Evolutionary conservation across 2,797 vertebrate genomes (phyloP), one percentile per base, ranked within the genome.

Genomic region (Chloroceryle amazona): DNA sequence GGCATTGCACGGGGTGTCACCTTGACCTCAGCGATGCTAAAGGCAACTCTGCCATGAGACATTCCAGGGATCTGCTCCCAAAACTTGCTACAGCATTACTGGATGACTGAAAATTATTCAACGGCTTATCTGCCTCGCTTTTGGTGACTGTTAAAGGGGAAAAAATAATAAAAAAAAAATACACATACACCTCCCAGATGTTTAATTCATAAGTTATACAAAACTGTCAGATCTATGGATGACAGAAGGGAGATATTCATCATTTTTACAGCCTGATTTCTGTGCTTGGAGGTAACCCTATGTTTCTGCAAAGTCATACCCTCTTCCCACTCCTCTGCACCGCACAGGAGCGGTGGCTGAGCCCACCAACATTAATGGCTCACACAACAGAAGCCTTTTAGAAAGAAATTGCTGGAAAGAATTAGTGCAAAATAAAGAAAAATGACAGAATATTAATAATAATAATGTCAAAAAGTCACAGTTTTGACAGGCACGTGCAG

Each of bases 171-270:
- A 29, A 52, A 52, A 52, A 49, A 51, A 28, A 95, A 76, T 28
- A 63, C 81, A 72, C 71, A 86, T 66, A 86, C 62, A 90, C 93
- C 88, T 89, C 76, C 58, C 74, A 92, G 86, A 97, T 95, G 85
- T 88, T 96, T 96, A 92, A 94, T 96, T 96, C 89, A 79, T 93
- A 92, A 95, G 88, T 93, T 96, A 93, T 10, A 96, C 91, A 90
- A 89, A 90, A 83, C 87, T 71, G 78, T 86, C 95, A 95, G 90
- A 94, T 94, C 90, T 93, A 41, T 63, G 78, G 94, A 89, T 84
- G 91, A 90, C 91, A 90, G 91, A 95, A 90, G 58, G 84, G 88
- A 86, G 89, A 89, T 52, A 95, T 91, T 90, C 41, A 95, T 94
- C 92, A 95, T 93, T 97, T 93, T 95, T 96, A 96, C 75, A 90